phyloP scores from a whole-genome alignment of 2,113 vertebrate genomes.

The Lampris incognitus region DNA sequence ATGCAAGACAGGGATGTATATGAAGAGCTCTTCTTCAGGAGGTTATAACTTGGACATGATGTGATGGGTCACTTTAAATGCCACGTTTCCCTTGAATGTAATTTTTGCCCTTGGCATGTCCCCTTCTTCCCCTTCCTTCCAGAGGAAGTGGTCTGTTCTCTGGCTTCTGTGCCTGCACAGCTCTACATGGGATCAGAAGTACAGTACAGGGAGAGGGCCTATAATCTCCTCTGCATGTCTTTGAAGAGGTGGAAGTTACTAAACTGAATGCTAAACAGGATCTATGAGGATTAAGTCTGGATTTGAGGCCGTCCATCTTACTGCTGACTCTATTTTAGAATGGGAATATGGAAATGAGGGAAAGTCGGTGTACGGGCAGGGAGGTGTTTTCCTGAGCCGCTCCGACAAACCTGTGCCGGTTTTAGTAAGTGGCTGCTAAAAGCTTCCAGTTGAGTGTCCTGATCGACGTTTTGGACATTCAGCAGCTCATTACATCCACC shows the following conservation, averaged over 20 bases:
- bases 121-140: slow-evolving; percentile 20
- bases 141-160: not conserved
- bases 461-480: slow-evolving; percentile 77
- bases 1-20: slow-evolving; percentile 24
- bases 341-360: slow-evolving; percentile 45
- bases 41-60: slow-evolving; percentile 6
- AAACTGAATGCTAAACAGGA: slow-evolving; percentile 77
- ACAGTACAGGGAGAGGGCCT: slow-evolving; percentile 48
- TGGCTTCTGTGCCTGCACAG: slow-evolving; percentile 9
- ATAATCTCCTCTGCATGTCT: slow-evolving; percentile 70
- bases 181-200: slow-evolving; percentile 41
- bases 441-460: slow-evolving; percentile 47
- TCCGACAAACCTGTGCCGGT: not conserved
- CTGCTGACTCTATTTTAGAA: slow-evolving; percentile 66
- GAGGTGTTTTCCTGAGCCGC: slow-evolving; percentile 10
- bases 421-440: slow-evolving; percentile 7
- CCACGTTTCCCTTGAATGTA: slow-evolving; percentile 31
- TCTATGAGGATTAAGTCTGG: slow-evolving; percentile 78
- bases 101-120: slow-evolving; percentile 25
- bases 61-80: not conserved
- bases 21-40: slow-evolving; percentile 12
- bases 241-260: slow-evolving; percentile 76
- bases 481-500: slow-evolving; percentile 83
- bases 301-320: slow-evolving; percentile 73
- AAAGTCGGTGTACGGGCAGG: slow-evolving; percentile 11